Conservation (phyloP, 2,797 vertebrate genomes). For the Eremophila alpestris region DNA sequence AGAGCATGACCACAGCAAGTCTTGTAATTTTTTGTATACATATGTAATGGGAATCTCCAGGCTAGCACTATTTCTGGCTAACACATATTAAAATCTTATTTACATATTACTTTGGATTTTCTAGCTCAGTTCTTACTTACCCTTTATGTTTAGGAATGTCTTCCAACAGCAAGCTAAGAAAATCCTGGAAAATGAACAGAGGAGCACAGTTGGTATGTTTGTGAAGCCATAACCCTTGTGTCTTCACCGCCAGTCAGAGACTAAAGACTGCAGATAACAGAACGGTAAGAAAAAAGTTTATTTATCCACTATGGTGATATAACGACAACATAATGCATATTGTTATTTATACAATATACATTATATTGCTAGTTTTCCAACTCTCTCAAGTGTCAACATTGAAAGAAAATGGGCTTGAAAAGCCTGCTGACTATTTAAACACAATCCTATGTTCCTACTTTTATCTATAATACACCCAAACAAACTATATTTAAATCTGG, state of each 20-base stretch:
- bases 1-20: neutral
- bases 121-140: slow-evolving; percentile 74
- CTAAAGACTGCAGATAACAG: neutral
- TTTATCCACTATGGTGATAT: neutral
- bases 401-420: slow-evolving; percentile 38
- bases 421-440: slow-evolving; percentile 26
- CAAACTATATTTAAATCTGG: neutral
- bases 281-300: neutral
- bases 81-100: neutral
- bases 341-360: neutral
- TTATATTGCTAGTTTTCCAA: slow-evolving; percentile 7
- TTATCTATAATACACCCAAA: neutral
- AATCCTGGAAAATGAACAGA: slow-evolving; percentile 85
- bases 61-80: neutral
- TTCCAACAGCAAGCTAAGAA: slow-evolving; percentile 89
- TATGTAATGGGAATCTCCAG: neutral
- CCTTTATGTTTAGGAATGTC: slow-evolving; percentile 83
- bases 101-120: neutral
- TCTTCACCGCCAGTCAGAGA: slow-evolving; percentile 33
- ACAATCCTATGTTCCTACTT: neutral
- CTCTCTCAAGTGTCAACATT: neutral
- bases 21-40: neutral
- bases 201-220: slow-evolving; percentile 51
- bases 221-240: slow-evolving; percentile 52
- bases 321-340: neutral